Percentiles rank a stretch among this genome's conserved stretches.
Evolutionary conservation across 2,113 vertebrate species (phyloP).

Genomic region (Serilophus lunatus): DNA sequence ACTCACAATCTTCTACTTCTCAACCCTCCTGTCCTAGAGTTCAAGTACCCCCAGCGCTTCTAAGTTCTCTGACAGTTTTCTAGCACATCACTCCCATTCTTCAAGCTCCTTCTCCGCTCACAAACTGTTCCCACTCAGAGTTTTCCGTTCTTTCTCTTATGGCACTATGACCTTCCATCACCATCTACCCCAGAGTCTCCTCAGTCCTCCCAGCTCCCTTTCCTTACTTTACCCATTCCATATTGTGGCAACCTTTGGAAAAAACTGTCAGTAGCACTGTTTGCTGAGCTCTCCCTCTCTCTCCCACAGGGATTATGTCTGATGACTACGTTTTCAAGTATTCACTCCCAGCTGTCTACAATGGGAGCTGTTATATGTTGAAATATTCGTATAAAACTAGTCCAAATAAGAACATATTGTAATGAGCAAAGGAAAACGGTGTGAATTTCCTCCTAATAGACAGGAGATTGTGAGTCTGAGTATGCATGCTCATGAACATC

Average conservation of each 20-base stretch:
- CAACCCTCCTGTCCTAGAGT: slow-evolving; percentile 26
- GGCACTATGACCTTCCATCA: not conserved
- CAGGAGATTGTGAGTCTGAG: not conserved
- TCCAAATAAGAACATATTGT: not conserved
- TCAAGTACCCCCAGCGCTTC: slow-evolving; percentile 5
- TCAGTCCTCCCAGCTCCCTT: not conserved
- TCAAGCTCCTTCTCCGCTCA: not conserved
- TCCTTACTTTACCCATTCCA: not conserved
- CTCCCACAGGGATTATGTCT: not conserved
- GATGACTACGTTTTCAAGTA: not conserved
- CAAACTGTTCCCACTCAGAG: not conserved
- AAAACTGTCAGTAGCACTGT: not conserved
- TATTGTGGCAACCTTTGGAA: not conserved
- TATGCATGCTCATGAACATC: not conserved
- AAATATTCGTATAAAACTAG: not conserved
- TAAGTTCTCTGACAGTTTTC: slow-evolving; percentile 10
- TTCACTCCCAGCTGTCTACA: not conserved
- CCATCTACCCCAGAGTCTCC: not conserved
- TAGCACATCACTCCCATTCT: not conserved
- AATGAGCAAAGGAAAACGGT: not conserved
- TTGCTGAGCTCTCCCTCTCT: not conserved
- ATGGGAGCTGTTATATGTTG: not conserved
- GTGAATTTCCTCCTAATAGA: not conserved
- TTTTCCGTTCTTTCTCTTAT: not conserved
- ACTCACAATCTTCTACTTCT: not conserved